Conservation (phyloP, 2,113 vertebrate species). For the Nicator chloris region DNA sequence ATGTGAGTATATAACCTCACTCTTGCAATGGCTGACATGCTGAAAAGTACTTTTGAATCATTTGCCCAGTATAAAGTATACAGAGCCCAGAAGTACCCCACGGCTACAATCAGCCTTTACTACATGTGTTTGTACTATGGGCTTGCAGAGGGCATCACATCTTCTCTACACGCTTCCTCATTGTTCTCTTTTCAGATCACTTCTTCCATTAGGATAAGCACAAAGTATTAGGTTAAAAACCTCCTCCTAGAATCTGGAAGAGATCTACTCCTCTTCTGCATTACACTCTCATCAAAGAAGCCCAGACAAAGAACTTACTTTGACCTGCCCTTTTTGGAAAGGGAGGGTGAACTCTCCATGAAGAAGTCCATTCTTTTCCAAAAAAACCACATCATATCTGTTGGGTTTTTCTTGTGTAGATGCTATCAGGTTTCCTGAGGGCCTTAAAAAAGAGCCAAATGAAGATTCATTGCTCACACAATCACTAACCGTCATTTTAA, state of each 20-base stretch:
- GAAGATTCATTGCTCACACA: neutral
- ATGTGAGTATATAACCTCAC: neutral
- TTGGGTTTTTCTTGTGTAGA: constrained; percentile 88
- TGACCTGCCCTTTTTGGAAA: constrained; percentile 81
- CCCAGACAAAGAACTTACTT: constrained; percentile 66
- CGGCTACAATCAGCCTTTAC: neutral
- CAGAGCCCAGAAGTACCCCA: neutral
- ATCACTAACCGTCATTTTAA: neutral
- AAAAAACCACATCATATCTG: constrained; percentile 90
- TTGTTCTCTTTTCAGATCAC: neutral
- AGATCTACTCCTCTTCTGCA: neutral
- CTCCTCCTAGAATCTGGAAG: neutral
- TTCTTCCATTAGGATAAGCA: neutral
- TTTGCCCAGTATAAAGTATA: neutral
- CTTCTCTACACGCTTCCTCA: neutral
- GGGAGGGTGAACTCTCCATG: constrained; percentile 93
- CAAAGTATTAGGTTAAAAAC: neutral
- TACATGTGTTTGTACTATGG: rapidly evolving
- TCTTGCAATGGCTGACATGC: neutral
- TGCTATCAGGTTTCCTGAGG: constrained; percentile 89
- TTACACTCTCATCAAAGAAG: neutral
- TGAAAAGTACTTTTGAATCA: neutral
- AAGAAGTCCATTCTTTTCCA: constrained; percentile 97
- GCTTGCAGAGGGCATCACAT: neutral
- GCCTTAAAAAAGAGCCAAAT: constrained; percentile 71